Evolutionary conservation across 2,797 vertebrate genomes (phyloP), one percentile per base, ranked within the genome.

Genomic region (Phoxinus dragarum): DNA sequence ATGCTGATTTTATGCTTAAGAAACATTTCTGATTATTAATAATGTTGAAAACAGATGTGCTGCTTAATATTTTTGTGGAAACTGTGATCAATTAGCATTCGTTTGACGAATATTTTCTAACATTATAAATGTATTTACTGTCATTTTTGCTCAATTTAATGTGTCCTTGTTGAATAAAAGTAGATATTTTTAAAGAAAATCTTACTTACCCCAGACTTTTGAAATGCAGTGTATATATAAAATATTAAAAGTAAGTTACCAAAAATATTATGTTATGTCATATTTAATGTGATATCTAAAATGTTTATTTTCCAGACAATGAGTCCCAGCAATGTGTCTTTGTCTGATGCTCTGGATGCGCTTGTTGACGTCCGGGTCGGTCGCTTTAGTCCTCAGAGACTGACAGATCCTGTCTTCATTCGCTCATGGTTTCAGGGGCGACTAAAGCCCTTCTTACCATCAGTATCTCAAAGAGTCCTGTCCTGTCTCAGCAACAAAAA

Each of bases 301-400:
- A 31, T 80, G 5, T 34, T 56, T 73, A 9, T 10, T 21, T 49
- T n/a, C 2, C 67, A 84, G 83, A 27, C 76, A 64, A 40, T 2
- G 8, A 47, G 27, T 38, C 49, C 5, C 16, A 79, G 27, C 67
- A 61, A 19, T 42, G 9, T 72, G 66, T 27, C 27, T 16, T 12
- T 27, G 27, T 38, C 83, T 4, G 27, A 61, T 69, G 83, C 72
- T 34, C 52, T 84, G 83, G 83, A 84, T 14, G 67, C 38, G 66
- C 79, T 85, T 14, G 14, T 17, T 36, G 83, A 85, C 0, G 6
- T 64, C 19, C 76, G 75, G 1, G 49, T 85, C 27, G 23, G 21
- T 72, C 83, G 83, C 40, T 72, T 85, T 44, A 85, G 83, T 85
- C 76, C 67, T 9, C 67, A 80, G 83, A 78, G 83, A 49, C 76